Evolutionary conservation across 2,113 vertebrate species (phyloP).

Genomic region (Sorex fumeus): DNA sequence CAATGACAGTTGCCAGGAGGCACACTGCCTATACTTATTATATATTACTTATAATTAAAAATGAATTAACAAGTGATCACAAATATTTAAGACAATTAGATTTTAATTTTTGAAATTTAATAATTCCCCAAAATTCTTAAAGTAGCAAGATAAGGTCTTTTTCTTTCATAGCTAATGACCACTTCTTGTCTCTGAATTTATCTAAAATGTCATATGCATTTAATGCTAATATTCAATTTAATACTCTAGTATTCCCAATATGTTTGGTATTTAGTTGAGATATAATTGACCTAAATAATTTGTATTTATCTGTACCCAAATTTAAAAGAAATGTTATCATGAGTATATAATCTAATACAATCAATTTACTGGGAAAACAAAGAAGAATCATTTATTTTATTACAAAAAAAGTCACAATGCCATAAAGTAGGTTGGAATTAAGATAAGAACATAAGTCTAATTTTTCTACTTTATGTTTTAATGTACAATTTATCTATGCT

Average conservation of each 20-base stretch:
- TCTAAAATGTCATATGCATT: background rate
- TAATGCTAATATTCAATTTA: background rate
- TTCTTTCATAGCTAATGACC: background rate
- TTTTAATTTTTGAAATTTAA: background rate
- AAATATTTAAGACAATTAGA: background rate
- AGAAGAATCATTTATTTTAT: background rate
- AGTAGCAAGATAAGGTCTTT: background rate
- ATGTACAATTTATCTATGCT: background rate
- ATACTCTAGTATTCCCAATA: background rate
- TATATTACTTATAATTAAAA: background rate
- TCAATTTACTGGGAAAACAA: background rate
- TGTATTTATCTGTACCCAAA: background rate
- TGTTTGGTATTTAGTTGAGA: background rate
- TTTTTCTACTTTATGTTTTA: background rate
- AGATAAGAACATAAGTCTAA: background rate
- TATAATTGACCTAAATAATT: background rate
- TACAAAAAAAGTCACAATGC: background rate
- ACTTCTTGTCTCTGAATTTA: background rate
- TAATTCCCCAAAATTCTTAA: background rate
- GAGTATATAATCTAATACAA: background rate
- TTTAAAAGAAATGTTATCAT: background rate
- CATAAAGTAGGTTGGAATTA: background rate
- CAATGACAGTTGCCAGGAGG: slow-evolving; percentile 32
- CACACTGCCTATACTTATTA: background rate
- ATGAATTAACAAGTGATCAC: background rate